Evolutionary conservation across 2,797 vertebrate genomes (phyloP), one percentile per base, ranked within the genome.

Genomic region (Zenarchopterus dispar): DNA sequence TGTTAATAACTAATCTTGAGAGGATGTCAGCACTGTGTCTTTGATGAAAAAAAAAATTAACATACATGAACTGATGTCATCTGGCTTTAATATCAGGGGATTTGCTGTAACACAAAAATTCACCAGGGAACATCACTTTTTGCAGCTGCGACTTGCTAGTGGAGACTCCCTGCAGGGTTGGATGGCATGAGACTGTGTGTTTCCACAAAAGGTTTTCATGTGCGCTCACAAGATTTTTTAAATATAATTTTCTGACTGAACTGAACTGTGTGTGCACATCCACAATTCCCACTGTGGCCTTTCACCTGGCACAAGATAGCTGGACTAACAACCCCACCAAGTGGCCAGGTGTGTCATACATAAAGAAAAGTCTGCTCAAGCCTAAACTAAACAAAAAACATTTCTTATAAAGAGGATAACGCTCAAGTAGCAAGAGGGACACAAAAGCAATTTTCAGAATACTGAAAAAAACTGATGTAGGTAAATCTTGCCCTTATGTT

Each of bases 311-410:
- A 23, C 43, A 62, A 53, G 44, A 90, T 89, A 84, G 73, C 81
- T 91, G 88, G 88, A 87, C 84, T 79, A 84, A 91, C 86, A 83
- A 87, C 88, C 77, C 90, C 90, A 88, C 88, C 88, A 81, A 89
- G 90, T 91, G 90, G 90, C 81, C 83, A 89, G 86, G 86, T 84
- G 78, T 63, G 75, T 85, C 83, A 90, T 60, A 48, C 74, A 64
- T 59, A 49, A 36, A 36, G 9, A 11, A 36, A 36, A 36, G 10
- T 21, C 50, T 17, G 26, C 47, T 70, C 33, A 13, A 18, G 43
- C 19, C 53, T 70, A 49, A 58, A 75, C 77, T 72, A 52, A 66
- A 84, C 71, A 24, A 57, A 41, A 31, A 52, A 55, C 61, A 55
- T 22, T 36, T 36, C 9, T 36, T 11, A 36, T 36, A 36, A 66